Percentiles rank a stretch among this genome's conserved stretches.
Evolutionary conservation across 2,797 vertebrate species (phyloP).

Genomic region (Triplophysa bombifrons): DNA sequence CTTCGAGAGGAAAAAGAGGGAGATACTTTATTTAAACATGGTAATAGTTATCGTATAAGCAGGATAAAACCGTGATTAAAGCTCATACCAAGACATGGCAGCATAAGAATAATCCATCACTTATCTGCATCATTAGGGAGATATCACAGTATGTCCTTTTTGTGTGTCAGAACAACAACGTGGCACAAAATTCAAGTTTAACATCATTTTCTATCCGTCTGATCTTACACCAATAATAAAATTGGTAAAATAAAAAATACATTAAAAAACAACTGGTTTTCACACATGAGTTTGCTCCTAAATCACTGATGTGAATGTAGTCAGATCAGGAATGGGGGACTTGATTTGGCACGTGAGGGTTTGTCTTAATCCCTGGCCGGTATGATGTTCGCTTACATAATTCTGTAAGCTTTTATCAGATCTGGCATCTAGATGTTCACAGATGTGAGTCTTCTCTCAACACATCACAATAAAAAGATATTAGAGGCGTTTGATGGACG

Average conservation of each 20-base stretch:
- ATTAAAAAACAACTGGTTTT: not conserved
- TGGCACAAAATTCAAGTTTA: not conserved
- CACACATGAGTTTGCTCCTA: slow-evolving; percentile 4
- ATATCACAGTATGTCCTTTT: slow-evolving; percentile 29
- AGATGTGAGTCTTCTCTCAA: slow-evolving; percentile 21
- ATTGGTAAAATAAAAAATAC: too few species aligned
- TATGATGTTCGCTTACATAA: slow-evolving; percentile 70
- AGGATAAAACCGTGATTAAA: slow-evolving; percentile 13
- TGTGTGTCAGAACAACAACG: slow-evolving; percentile 11
- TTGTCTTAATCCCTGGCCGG: slow-evolving; percentile 66
- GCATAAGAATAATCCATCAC: slow-evolving; percentile 16
- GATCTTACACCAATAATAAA: not conserved
- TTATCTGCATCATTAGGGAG: slow-evolving; percentile 34
- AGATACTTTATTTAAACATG: not conserved
- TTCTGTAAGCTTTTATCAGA: slow-evolving; percentile 67
- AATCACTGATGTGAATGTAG: slow-evolving; percentile 7
- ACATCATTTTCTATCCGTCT: not conserved
- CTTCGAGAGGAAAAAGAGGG: slow-evolving; percentile 66
- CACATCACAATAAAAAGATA: slow-evolving; percentile 19
- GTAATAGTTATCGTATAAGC: not conserved
- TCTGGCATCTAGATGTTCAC: slow-evolving; percentile 49
- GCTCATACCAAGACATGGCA: not conserved
- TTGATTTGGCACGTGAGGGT: slow-evolving; percentile 51
- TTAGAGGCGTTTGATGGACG: not conserved
- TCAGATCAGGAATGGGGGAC: slow-evolving; percentile 6